Percentiles rank a stretch among this genome's conserved stretches.
Conservation (phyloP, 2,888 invertebrate genomes). For the Fragum whitleyi region DNA sequence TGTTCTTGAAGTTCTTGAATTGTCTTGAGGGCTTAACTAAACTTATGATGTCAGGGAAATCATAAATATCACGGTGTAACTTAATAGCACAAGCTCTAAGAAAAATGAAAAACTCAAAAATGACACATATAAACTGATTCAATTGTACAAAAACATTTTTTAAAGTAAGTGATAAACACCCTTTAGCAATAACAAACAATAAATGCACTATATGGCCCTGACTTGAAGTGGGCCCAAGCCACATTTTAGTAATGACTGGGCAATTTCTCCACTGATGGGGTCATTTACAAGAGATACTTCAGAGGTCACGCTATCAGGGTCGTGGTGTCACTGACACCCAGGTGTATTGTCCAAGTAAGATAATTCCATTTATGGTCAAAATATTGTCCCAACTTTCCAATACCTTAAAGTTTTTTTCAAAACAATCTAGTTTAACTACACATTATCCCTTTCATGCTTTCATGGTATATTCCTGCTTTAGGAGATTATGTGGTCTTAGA, state of each 20-base stretch:
- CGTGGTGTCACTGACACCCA: slow-evolving; percentile 18
- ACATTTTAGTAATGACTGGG: slow-evolving; percentile 5
- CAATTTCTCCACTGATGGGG: neutral
- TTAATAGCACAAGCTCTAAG: too few species aligned
- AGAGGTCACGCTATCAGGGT: slow-evolving; percentile 10
- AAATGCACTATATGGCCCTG: slow-evolving; percentile 9
- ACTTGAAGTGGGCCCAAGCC: slow-evolving; percentile 11
- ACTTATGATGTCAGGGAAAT: too few species aligned
- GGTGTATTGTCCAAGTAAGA: slow-evolving; percentile 14
- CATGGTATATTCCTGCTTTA: too few species aligned
- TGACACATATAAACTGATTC: neutral
- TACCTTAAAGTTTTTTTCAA: too few species aligned
- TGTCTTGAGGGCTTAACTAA: too few species aligned
- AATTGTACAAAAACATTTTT: neutral
- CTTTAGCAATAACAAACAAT: slow-evolving; percentile 1
- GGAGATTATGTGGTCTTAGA: too few species aligned
- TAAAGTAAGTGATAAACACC: neutral
- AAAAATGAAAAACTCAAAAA: too few species aligned
- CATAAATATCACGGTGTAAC: too few species aligned
- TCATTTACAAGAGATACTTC: slow-evolving; percentile 12
- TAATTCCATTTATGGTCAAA: slow-evolving; percentile 27
- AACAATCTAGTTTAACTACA: too few species aligned
- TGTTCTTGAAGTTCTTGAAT: too few species aligned
- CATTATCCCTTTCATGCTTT: too few species aligned
- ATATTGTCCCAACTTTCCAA: slow-evolving; percentile 3